A percentile compares a stretch with the other conserved stretches of the same genome.
Conservation (phyloP, 1,140 invertebrate genomes). For the Micrasema longulum region DNA sequence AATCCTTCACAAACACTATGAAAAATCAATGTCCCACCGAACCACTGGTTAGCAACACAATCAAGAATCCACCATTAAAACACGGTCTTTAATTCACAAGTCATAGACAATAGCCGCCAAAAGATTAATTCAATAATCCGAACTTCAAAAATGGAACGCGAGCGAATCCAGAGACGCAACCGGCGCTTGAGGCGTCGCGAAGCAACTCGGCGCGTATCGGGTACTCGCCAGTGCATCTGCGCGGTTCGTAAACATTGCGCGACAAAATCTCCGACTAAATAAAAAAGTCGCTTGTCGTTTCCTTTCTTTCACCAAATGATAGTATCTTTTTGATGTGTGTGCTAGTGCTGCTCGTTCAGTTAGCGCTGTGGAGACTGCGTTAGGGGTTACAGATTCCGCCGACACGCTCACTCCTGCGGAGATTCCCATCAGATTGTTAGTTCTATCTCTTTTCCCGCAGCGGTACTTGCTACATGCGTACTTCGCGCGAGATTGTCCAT, state of each 20-base stretch:
- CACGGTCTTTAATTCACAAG: neutral
- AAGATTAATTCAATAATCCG: constrained; percentile 24
- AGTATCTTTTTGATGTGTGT: neutral
- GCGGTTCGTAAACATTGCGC: neutral
- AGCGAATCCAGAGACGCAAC: constrained; percentile 21
- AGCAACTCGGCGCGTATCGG: constrained; percentile 40
- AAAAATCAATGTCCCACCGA: constrained; percentile 40
- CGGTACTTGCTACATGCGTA: neutral
- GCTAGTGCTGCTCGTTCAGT: neutral
- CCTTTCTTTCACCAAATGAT: constrained; percentile 1
- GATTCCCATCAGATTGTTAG: constrained; percentile 10
- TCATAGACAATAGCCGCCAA: constrained; percentile 10
- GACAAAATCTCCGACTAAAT: neutral
- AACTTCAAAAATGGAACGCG: constrained; percentile 22
- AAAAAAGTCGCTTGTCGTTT: too few species aligned
- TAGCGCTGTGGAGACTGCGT: constrained; percentile 14
- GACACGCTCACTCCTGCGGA: constrained; percentile 25
- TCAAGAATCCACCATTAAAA: constrained; percentile 15
- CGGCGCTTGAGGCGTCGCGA: constrained; percentile 40
- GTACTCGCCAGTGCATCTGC: constrained; percentile 14
- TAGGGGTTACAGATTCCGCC: constrained; percentile 34
- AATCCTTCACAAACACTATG: constrained; percentile 48
- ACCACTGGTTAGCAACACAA: constrained; percentile 9
- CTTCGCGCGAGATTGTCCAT: constrained; percentile 4
- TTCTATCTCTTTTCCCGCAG: constrained; percentile 4